Evolutionary conservation across 2,888 invertebrate genomes (phyloP).

Genomic region (Calliopum simillimum): DNA sequence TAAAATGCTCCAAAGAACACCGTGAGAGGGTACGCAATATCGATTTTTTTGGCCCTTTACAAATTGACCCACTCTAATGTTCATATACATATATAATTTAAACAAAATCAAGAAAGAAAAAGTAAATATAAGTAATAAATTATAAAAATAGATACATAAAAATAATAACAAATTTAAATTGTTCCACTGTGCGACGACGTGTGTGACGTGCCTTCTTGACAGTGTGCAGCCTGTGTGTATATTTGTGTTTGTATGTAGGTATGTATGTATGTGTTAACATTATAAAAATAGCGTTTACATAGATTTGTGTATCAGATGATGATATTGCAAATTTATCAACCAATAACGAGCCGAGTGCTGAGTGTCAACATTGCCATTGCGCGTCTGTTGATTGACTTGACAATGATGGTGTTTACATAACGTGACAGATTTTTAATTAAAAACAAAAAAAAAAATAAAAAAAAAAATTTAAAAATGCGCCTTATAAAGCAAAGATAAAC

Average conservation of each 20-base stretch:
- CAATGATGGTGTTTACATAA: conserved; percentile 29
- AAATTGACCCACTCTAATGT: too few species aligned
- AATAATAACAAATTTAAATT: too few species aligned
- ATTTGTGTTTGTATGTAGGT: conserved; percentile 22
- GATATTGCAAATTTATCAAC: conserved; percentile 24
- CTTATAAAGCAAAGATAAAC: conserved; percentile 28
- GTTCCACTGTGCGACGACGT: background rate
- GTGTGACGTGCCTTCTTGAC: conserved; percentile 21
- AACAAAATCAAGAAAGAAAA: too few species aligned
- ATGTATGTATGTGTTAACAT: conserved; percentile 20
- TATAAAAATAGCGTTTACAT: background rate
- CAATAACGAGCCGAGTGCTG: conserved; percentile 47
- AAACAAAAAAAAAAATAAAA: conserved; percentile 38
- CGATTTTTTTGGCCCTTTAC: too few species aligned
- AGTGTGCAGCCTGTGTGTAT: background rate
- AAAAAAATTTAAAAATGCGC: background rate
- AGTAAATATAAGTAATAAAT: too few species aligned
- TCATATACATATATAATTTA: too few species aligned
- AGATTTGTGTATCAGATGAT: conserved; percentile 36
- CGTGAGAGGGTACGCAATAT: too few species aligned
- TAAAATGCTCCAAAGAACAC: too few species aligned
- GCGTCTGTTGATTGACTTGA: conserved; percentile 17
- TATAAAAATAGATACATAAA: too few species aligned
- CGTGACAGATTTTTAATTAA: conserved; percentile 45
- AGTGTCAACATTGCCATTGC: conserved; percentile 25